Base-by-base conservation (phyloP, 2,888 invertebrate species). In the Mechanitis messenoides region DNA sequence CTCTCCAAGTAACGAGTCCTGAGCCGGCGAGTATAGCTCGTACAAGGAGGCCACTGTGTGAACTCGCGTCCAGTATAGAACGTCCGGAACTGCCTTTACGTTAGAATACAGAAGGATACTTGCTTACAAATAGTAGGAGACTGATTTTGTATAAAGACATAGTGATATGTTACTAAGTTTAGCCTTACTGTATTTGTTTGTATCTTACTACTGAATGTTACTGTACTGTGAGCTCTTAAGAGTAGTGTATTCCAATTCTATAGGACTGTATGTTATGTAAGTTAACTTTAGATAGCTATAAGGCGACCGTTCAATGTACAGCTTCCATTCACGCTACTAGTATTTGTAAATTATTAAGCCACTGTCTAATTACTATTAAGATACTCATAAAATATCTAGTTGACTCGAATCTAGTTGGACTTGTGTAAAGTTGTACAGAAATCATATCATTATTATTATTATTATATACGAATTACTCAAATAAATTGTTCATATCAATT, bases 381-480 rank as follows among this genome's bases (percentile, higher is more conserved):
- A 85, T 88, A 88, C 87, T 87, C 86, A 83, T 87, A 84, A 81
- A 82, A 80, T 85, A 79, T 87, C 85, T 87, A 87, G 86, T 87
- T 87, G 86, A 86, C 84, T 83, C 84, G 83, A 84, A 86, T 87
- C 87, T 87, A 88, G 87, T 88, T 86, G 81, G 84, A 85, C 80
- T 77, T 82, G 80, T 88, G 85, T 87, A 87, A 85, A 87, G 79
- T 78, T 89, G 89, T 88, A 90, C 88, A 90, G 89, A 90, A 88
- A 88, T 87, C 89, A 90, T 90, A 90, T 90, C 89, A 88, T 83
- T 83, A 81, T 84, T 20, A 69, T 87, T 87, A 82, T 83, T 20
- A 69, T 87, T 87, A 82, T 83, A 69, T 86, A 87, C 83, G 85
- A 87, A 89, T 83, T 84, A 86, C 84, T 87, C 84, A 87, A 90